phyloP scores from a whole-genome alignment of 2,888 invertebrate species.

The Phragmatobia fuliginosa region DNA sequence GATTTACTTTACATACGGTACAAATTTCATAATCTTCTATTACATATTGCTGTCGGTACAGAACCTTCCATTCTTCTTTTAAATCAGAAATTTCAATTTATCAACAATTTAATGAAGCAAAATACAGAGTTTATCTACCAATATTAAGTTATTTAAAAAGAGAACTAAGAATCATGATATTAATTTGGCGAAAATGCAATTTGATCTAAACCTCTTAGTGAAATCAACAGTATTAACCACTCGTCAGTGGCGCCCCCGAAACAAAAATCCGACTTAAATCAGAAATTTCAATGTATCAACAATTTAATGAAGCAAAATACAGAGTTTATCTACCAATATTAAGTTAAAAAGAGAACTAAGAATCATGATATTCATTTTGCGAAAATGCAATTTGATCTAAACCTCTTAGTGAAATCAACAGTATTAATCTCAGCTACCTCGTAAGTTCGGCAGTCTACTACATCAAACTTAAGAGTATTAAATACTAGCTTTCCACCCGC shows the following conservation, averaged over 20 bases:
- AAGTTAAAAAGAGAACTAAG: constrained; percentile 39
- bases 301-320: constrained; percentile 15
- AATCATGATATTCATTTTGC: constrained; percentile 44
- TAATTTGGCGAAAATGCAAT: constrained; percentile 61
- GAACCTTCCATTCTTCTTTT: too few species aligned
- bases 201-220: constrained; percentile 74
- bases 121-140: neutral
- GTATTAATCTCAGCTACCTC: constrained; percentile 72
- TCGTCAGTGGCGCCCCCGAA: too few species aligned
- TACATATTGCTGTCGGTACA: too few species aligned
- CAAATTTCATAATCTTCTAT: too few species aligned
- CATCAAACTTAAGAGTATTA: constrained; percentile 83
- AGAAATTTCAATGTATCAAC: neutral
- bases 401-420: constrained; percentile 78
- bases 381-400: constrained; percentile 70
- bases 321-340: constrained; percentile 2
- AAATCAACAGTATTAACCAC: constrained; percentile 79
- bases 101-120: constrained; percentile 14
- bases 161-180: constrained; percentile 46
- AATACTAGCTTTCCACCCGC: too few species aligned
- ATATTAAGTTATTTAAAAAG: constrained; percentile 19
- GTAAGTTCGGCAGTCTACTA: constrained; percentile 71
- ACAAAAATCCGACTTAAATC: too few species aligned
- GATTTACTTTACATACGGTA: too few species aligned
- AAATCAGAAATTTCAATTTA: neutral